These are phyloP conservation scores for Orientallactaga sibirica DNA, from an alignment of 2,797 vertebrate species.

Conservation along the genomic window DNA sequence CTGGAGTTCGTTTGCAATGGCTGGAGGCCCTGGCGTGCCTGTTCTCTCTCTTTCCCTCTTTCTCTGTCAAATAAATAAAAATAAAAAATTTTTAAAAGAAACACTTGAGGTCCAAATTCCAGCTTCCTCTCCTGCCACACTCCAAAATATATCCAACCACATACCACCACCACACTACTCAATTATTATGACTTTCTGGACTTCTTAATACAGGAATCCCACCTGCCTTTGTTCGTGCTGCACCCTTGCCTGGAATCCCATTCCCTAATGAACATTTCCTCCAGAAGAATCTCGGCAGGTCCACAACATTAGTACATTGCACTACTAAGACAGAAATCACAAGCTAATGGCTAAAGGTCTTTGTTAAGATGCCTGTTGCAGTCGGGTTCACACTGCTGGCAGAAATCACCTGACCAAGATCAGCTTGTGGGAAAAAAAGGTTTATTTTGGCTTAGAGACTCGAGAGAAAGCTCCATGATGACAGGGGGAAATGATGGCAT, in stretches of 20 bases:
- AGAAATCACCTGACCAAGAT: no score
- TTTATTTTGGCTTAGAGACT: no score
- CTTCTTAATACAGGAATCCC: not conserved
- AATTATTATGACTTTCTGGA: not conserved
- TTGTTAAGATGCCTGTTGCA: not conserved
- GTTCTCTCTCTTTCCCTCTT: no score
- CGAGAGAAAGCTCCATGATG: no score
- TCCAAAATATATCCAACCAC: not conserved
- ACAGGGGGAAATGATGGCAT: no score
- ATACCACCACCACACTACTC: conserved; percentile 9
- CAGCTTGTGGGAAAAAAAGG: no score
- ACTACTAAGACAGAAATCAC: not conserved
- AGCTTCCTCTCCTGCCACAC: not conserved
- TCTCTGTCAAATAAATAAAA: no score
- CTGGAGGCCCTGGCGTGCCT: no score
- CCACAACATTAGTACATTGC: not conserved
- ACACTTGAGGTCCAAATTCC: not conserved
- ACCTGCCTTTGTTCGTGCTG: not conserved
- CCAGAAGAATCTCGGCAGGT: conserved; percentile 12
- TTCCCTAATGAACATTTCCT: not conserved
- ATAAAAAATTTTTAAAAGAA: no score
- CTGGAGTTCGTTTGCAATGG: no score
- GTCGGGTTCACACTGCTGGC: no score
- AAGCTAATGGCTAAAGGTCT: not conserved
- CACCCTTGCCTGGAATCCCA: not conserved